These are phyloP conservation scores for Apaloderma vittatum DNA, from an alignment of 2,113 vertebrate species.

Conservation along the genomic window DNA sequence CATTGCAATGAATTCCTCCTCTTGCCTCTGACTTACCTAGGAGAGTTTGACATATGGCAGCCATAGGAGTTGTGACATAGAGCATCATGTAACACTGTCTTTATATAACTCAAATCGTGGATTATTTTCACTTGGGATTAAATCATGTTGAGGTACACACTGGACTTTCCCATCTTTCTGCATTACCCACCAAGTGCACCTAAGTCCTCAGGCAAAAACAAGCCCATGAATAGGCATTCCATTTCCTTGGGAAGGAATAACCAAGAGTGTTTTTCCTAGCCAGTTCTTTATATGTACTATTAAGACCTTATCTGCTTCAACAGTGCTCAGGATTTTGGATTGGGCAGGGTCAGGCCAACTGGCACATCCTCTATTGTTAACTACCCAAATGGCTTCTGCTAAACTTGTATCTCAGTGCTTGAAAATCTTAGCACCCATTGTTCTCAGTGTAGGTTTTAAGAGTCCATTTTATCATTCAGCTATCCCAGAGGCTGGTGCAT, in stretches of 20 bases:
- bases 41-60: not conserved
- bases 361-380: not conserved
- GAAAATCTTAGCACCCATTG: not conserved
- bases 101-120: not conserved
- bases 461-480: not conserved
- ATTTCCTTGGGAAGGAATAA: not conserved
- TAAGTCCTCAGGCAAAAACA: not conserved
- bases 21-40: not conserved
- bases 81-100: not conserved
- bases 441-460: not conserved
- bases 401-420: not conserved
- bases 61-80: not conserved
- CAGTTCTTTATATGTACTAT: not conserved
- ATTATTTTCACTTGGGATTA: not conserved
- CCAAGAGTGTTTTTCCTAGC: not conserved
- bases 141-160: not conserved
- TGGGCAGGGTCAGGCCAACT: not conserved
- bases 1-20: not conserved
- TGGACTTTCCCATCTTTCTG: not conserved
- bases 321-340: accelerated
- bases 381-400: not conserved
- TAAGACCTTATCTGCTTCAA: not conserved
- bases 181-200: not conserved
- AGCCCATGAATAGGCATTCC: not conserved
- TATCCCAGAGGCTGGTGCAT: not conserved